Evolutionary conservation across 1,140 invertebrate species (phyloP).

Genomic region (Scylla paramamosain): DNA sequence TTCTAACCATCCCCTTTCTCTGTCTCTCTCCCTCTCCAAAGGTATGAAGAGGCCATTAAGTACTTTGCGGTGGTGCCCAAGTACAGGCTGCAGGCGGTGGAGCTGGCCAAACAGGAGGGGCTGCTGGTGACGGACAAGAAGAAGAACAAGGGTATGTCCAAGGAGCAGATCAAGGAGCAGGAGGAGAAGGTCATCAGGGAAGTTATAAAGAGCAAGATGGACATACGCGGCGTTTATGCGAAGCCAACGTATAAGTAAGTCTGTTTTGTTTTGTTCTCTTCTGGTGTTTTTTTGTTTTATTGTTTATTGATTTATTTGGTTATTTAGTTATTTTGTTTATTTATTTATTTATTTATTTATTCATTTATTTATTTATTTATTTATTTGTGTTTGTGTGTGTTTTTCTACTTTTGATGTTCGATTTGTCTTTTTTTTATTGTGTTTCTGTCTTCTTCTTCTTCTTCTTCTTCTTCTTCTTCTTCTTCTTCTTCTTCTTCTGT

Average conservation of each 20-base stretch:
- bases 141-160: constrained; percentile 74
- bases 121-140: constrained; percentile 80
- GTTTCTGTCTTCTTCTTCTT: no score
- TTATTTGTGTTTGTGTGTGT: no score
- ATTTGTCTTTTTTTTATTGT: no score
- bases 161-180: constrained; percentile 77
- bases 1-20: no score
- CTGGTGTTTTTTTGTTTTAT: constrained; percentile 26
- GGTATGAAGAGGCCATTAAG: constrained; percentile 90
- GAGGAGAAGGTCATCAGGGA: constrained; percentile 77
- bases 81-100: constrained; percentile 90
- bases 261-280: constrained; percentile 23
- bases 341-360: no score
- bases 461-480: no score
- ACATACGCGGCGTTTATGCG: constrained; percentile 77
- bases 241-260: constrained; percentile 76
- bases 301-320: neutral
- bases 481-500: no score
- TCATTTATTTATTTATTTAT: no score
- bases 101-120: constrained; percentile 89
- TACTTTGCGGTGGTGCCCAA: constrained; percentile 93
- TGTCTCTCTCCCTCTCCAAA: constrained; percentile 40
- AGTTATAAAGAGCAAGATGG: constrained; percentile 78
- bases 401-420: no score
- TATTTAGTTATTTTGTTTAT: neutral